Conservation (phyloP, 2,888 invertebrate genomes). For the Chouioia cunea region DNA sequence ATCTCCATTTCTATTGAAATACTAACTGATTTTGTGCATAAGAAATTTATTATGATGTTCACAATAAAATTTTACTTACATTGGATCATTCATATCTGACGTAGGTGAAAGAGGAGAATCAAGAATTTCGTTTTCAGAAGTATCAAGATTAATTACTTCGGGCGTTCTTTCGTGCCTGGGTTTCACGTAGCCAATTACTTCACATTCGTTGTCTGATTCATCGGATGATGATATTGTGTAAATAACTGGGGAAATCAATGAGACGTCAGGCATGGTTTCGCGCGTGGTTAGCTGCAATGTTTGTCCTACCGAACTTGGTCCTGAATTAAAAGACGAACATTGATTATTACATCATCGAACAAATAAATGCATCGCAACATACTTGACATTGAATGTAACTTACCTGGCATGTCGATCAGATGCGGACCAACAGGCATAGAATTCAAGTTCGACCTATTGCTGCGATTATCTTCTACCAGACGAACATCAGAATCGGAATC, state of each 20-base stretch:
- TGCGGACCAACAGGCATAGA: slow-evolving; percentile 52
- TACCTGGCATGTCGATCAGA: slow-evolving; percentile 57
- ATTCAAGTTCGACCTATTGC: slow-evolving; percentile 27
- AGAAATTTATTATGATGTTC: slow-evolving; percentile 5
- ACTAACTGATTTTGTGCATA: neutral
- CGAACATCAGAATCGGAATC: slow-evolving; percentile 60
- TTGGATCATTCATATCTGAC: slow-evolving; percentile 9
- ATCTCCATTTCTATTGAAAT: no score
- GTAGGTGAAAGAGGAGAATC: neutral
- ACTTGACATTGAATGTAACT: neutral
- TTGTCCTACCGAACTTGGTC: slow-evolving; percentile 59
- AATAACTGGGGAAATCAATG: slow-evolving; percentile 51
- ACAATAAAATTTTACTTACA: slow-evolving; percentile 31
- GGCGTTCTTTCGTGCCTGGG: slow-evolving; percentile 78
- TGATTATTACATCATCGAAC: neutral
- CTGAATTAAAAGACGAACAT: slow-evolving; percentile 45
- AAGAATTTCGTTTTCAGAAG: slow-evolving; percentile 71
- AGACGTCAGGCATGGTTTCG: neutral
- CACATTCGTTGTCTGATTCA: slow-evolving; percentile 72
- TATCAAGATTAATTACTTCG: slow-evolving; percentile 74
- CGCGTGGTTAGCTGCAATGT: slow-evolving; percentile 49
- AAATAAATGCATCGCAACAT: neutral
- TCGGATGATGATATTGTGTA: slow-evolving; percentile 62
- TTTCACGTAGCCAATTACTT: slow-evolving; percentile 77
- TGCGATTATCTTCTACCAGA: slow-evolving; percentile 55